These are phyloP conservation scores for Harpagoxenus sublaevis DNA, from an alignment of 2,888 invertebrate species.

Conservation along the genomic window DNA sequence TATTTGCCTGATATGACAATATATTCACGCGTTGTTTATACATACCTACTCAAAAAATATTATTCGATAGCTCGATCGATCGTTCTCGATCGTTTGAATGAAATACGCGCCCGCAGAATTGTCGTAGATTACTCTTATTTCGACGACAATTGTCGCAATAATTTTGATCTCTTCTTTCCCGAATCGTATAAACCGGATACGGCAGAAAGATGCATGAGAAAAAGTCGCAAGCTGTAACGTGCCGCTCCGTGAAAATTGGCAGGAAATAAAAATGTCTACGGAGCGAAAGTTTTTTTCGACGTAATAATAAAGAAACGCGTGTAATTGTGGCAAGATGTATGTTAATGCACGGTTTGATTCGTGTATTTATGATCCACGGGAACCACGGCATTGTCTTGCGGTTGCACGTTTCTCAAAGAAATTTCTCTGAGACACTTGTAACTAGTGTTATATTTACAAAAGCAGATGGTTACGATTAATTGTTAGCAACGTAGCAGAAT, in stretches of 20 bases:
- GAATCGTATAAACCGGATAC: constrained; percentile 8
- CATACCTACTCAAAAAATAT: not conserved
- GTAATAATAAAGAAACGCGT: constrained; percentile 56
- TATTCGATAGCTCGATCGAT: not conserved
- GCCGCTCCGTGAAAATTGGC: constrained; percentile 18
- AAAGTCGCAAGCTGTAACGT: constrained; percentile 14
- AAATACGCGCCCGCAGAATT: not conserved
- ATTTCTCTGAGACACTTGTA: constrained; percentile 44
- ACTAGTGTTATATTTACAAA: constrained; percentile 43
- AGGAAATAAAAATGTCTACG: constrained; percentile 41
- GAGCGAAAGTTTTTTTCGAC: constrained; percentile 65
- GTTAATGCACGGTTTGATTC: constrained; percentile 49
- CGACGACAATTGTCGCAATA: not conserved
- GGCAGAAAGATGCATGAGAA: constrained; percentile 4
- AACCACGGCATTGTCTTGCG: constrained; percentile 56
- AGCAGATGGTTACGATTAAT: constrained; percentile 32
- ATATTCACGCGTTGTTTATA: not conserved
- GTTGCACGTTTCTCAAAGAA: constrained; percentile 55
- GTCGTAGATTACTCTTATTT: not conserved
- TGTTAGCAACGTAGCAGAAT: constrained; percentile 59
- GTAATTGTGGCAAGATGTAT: constrained; percentile 49
- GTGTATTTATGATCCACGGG: constrained; percentile 45
- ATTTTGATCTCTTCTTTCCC: not conserved
- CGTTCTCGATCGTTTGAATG: not conserved
- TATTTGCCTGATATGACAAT: not conserved